Evolutionary conservation across 2,888 invertebrate species (phyloP), one percentile per base, ranked within the genome.

Genomic region (Ferrisia virgata): DNA sequence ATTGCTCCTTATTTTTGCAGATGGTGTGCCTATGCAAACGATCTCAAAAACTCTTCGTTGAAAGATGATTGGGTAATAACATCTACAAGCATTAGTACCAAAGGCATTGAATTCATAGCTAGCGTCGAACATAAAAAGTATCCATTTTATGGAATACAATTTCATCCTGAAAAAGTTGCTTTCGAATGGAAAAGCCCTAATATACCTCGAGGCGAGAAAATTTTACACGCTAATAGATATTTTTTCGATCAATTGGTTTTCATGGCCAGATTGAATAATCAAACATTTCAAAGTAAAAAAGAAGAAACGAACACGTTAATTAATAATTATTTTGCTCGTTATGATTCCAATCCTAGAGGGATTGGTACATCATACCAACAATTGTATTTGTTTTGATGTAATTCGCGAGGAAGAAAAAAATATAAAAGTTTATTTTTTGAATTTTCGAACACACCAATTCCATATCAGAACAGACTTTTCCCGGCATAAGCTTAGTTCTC

Each of bases 101-200:
- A 64, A 11, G 85, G 85, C 39, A 13, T 86, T 3, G 47, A 84
- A 47, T 86, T 85, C 43, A 83, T 86, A 36, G 85, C 85, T 1
- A 85, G 39, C 80, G 80, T 85, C 31, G 86, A 86, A 84, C 82
- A 84, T 5, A 85, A 40, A 47, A 79, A 76, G 5, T 85, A 85
- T 80, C 86, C 86, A 64, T 85, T 86, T 36, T 58, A 85, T 0
- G 86, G 82, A 18, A 39, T 85, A 28, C 85, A 85, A 84, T 86
- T 85, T 36, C 86, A 86, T 79, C 86, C 86, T 43, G 86, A 86
- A 39, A 86, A 85, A 83, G 53, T 64, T 31, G 25, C 53, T 0
- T 85, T 58, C n/a, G 85, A 85, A 82, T 85, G 85, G 85, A n/a
- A 36, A 18, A 3, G n/a, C 33, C 9, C 40, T 9, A 82, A 79